phyloP scores from a whole-genome alignment of 2,113 vertebrate genomes.

The western clawed frog (Xenopus tropicalis) region DNA sequence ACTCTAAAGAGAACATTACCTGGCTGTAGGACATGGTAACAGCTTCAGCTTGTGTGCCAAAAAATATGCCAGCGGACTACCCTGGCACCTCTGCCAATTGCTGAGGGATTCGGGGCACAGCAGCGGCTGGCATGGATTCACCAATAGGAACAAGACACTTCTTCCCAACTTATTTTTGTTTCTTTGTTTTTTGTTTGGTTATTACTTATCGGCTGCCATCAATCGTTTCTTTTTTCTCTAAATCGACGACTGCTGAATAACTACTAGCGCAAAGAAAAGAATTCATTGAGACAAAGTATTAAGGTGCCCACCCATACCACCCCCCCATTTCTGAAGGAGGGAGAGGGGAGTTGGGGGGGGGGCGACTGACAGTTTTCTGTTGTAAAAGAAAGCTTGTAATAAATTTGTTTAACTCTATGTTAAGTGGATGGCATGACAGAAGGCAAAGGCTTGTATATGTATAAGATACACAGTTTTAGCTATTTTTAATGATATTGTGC shows the following conservation, averaged over 20 bases:
- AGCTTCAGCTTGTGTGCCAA: constrained; percentile 49
- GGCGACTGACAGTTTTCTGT: constrained; percentile 53
- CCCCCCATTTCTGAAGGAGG: constrained; percentile 37
- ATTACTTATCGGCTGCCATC: background rate
- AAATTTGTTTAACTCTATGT: constrained; percentile 69
- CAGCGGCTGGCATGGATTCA: constrained; percentile 61
- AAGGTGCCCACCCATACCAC: constrained; percentile 62
- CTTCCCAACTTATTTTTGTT: no score
- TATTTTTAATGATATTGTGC: constrained; percentile 86
- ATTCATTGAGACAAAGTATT: constrained; percentile 50
- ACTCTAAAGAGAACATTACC: constrained; percentile 50
- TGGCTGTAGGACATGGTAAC: constrained; percentile 53
- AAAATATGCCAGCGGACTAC: constrained; percentile 44
- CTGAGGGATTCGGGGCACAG: constrained; percentile 46
- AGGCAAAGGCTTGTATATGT: constrained; percentile 89
- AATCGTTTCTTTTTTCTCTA: constrained; percentile 33
- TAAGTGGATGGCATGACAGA: constrained; percentile 77
- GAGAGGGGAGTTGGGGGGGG: constrained; percentile 3
- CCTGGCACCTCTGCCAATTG: constrained; percentile 61
- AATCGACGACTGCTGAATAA: constrained; percentile 59
- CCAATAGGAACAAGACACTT: no score
- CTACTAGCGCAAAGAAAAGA: constrained; percentile 51
- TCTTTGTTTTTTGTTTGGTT: no score
- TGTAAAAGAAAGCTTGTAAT: constrained; percentile 73
- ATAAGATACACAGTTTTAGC: constrained; percentile 70